Conservation (phyloP, 2,797 vertebrate species). For the Muscicapa striata region DNA sequence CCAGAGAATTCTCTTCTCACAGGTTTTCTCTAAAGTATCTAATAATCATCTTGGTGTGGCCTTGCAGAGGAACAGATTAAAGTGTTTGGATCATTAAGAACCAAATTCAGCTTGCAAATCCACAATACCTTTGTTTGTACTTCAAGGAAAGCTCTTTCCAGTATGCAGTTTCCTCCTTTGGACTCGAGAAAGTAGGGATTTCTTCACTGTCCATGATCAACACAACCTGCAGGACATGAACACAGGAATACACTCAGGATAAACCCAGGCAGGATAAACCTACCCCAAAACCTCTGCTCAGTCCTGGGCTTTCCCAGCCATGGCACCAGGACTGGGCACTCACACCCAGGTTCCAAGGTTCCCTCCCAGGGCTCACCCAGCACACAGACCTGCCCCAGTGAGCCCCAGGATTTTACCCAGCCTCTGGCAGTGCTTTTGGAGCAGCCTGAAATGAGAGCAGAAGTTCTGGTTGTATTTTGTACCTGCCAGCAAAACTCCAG, state of each 20-base stretch:
- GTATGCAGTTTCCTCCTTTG: slow-evolving; percentile 94
- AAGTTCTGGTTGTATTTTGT: background rate
- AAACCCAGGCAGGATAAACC: background rate
- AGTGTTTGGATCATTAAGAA: background rate
- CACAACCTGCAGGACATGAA: slow-evolving; percentile 61
- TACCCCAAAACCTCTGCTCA: background rate
- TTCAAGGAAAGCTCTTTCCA: slow-evolving; percentile 94
- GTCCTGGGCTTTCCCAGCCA: background rate
- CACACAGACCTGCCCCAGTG: background rate
- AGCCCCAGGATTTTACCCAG: background rate
- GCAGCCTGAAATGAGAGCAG: background rate
- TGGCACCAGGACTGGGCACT: background rate
- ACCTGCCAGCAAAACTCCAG: background rate
- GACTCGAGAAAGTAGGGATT: slow-evolving; percentile 93
- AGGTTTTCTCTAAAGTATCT: background rate
- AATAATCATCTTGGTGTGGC: background rate
- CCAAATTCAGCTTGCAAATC: background rate
- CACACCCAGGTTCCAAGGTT: rapidly evolving
- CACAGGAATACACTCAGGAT: background rate
- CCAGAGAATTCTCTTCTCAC: background rate
- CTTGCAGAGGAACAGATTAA: background rate
- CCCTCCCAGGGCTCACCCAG: background rate
- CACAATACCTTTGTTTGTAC: slow-evolving; percentile 91
- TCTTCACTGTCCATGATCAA: slow-evolving; percentile 97
- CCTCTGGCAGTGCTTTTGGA: background rate